Conservation (phyloP, 2,888 invertebrate species). For the Tipula lateralis region DNA sequence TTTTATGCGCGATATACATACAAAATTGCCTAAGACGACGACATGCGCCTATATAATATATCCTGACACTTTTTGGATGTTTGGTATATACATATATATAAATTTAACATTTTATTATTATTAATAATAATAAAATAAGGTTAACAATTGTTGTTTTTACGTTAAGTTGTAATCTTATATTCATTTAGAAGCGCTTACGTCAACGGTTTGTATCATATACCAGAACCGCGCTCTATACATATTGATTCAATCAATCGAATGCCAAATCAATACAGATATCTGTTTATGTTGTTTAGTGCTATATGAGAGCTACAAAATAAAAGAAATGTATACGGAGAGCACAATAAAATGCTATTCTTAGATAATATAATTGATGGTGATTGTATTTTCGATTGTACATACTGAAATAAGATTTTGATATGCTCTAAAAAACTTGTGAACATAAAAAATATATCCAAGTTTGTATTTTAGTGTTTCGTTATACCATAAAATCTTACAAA, state of each 20-base stretch:
- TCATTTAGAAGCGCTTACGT: neutral
- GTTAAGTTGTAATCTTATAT: neutral
- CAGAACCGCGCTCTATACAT: neutral
- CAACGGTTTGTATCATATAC: neutral
- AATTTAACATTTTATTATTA: neutral
- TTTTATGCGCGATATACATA: neutral
- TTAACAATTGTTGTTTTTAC: neutral
- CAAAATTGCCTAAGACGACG: neutral
- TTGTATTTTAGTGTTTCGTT: neutral
- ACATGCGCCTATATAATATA: neutral
- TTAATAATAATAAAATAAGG: neutral
- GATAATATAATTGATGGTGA: slow-evolving; percentile 14
- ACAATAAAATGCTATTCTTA: slow-evolving; percentile 9
- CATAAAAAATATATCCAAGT: neutral
- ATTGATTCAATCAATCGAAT: slow-evolving; percentile 3
- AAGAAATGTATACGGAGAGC: neutral
- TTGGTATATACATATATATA: neutral
- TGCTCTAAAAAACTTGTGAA: neutral
- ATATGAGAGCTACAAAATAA: neutral
- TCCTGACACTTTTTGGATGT: neutral
- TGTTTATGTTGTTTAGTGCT: neutral
- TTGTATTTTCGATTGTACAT: neutral
- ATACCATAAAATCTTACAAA: neutral
- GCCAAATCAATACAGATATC: neutral
- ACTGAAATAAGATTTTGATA: neutral